phyloP scores from a whole-genome alignment of 2,888 invertebrate species.

The Antitype chi region DNA sequence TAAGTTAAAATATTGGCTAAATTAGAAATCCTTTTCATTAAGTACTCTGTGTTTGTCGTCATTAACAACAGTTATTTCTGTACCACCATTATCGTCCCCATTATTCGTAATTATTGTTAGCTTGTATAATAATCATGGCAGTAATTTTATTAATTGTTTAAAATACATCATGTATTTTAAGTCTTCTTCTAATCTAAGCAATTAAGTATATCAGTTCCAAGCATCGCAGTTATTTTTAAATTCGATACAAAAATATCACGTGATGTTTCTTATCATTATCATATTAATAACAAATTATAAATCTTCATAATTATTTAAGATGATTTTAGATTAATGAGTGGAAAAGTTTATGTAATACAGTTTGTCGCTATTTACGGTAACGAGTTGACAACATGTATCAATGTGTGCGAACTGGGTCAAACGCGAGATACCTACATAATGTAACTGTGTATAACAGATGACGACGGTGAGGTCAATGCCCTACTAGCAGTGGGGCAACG shows the following conservation, averaged over 20 bases:
- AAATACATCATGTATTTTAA: slow-evolving; percentile 17
- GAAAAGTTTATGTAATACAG: slow-evolving; percentile 71
- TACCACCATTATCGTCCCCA: slow-evolving; percentile 1
- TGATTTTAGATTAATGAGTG: slow-evolving; percentile 66
- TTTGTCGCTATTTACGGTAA: slow-evolving; percentile 59
- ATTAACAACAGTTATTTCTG: slow-evolving; percentile 17
- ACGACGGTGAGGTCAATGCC: slow-evolving; percentile 77
- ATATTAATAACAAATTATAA: slow-evolving; percentile 49
- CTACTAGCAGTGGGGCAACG: slow-evolving; percentile 76
- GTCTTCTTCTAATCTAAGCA: slow-evolving; percentile 30
- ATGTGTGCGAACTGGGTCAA: slow-evolving; percentile 80
- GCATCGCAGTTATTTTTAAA: slow-evolving; percentile 46
- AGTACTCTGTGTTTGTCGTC: slow-evolving; percentile 12
- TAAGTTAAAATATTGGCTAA: neutral
- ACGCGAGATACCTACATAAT: slow-evolving; percentile 72
- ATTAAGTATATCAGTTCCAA: slow-evolving; percentile 27
- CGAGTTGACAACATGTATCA: slow-evolving; percentile 65
- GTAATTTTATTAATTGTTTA: neutral
- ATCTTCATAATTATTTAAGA: slow-evolving; percentile 34
- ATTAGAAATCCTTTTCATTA: neutral
- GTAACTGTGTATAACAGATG: slow-evolving; percentile 81
- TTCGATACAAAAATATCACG: slow-evolving; percentile 32
- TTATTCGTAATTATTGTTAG: slow-evolving; percentile 7
- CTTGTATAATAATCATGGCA: slow-evolving; percentile 1
- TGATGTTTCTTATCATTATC: slow-evolving; percentile 42